Evolutionary conservation across 1,140 invertebrate species (phyloP).

Genomic region (Sitophilus oryzae): DNA sequence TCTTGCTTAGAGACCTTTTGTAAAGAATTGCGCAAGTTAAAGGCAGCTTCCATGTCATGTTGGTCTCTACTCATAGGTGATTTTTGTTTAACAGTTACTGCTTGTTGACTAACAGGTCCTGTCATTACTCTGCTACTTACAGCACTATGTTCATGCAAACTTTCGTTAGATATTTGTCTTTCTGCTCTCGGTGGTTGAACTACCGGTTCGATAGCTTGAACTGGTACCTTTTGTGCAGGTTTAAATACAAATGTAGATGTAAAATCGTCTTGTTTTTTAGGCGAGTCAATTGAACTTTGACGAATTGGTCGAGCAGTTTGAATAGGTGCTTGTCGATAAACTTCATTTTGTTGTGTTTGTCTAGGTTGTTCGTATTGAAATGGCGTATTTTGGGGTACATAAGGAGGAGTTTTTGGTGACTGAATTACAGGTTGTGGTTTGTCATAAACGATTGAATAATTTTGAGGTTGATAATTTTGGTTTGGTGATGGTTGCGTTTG

Average conservation of each 20-base stretch:
- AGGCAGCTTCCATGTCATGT: constrained; percentile 45
- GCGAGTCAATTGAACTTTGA: background rate
- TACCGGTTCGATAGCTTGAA: constrained; percentile 18
- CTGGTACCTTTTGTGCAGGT: constrained; percentile 14
- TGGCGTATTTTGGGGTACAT: background rate
- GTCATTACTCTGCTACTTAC: constrained; percentile 59
- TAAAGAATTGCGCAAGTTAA: constrained; percentile 48
- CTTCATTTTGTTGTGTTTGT: background rate
- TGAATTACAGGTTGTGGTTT: constrained; percentile 17
- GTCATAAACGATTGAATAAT: background rate
- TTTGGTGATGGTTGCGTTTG: constrained; percentile 7
- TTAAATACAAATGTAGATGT: constrained; percentile 30
- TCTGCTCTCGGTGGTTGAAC: constrained; percentile 22
- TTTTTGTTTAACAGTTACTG: constrained; percentile 51
- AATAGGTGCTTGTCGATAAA: constrained; percentile 14
- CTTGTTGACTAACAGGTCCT: constrained; percentile 56
- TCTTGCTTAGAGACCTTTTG: constrained; percentile 39
- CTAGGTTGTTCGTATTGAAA: constrained; percentile 7
- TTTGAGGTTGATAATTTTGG: background rate
- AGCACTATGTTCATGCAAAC: constrained; percentile 42
- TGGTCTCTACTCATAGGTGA: constrained; percentile 45
- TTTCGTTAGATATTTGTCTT: constrained; percentile 31
- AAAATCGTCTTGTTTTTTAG: constrained; percentile 15
- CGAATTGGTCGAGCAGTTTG: background rate
- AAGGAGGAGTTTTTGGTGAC: background rate